Evolutionary conservation across 1,140 invertebrate species (phyloP), one percentile per base, ranked within the genome.

Genomic region (Belonocnema kinseyi): DNA sequence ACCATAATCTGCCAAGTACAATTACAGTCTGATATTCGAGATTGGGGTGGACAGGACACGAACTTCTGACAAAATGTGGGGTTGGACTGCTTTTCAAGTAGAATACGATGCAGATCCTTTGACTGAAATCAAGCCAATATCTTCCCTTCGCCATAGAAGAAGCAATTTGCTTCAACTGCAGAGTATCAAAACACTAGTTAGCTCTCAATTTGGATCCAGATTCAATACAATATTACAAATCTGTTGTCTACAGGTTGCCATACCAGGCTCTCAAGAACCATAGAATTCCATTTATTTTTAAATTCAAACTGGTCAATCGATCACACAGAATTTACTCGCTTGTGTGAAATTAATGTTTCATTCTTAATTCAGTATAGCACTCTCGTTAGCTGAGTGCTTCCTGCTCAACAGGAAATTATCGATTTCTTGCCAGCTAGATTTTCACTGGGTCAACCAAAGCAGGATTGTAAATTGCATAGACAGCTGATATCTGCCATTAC

Each of bases 1-100:
- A 74, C 73, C 72, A 75, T 75, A 75, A 73, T 76, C 71, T 79
- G 74, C 54, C 74, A 75, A 53, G 73, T 61, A 56, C 46, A 73
- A 73, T 73, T 76, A 76, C 66, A 46, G 17, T 26, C 17, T 21
- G 10, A 70, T 26, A 26, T 70, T 17, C 11, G 14, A 56, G n/a
- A 56, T 21, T 21, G 11, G 54, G n/a, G 54, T 21, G 40, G 40
- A 11, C 10, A 46, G 40, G 40, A 46, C 40, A 46, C 10, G 10
- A 46, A 2, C 40, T 46, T 11, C 40, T 46, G 40, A 46, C 40
- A 46, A 46, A 46, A 46, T 46, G 40, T 46, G 10, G 40, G 40
- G 40, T 46, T 11, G 1, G 8, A 8, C 40, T 46, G 40, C 40
- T 46, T 46, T 46, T 46, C 40, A 8, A 46, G 40, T 11, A 46